phyloP scores from a whole-genome alignment of 2,113 vertebrate genomes.

The Gopherus flavomarginatus region DNA sequence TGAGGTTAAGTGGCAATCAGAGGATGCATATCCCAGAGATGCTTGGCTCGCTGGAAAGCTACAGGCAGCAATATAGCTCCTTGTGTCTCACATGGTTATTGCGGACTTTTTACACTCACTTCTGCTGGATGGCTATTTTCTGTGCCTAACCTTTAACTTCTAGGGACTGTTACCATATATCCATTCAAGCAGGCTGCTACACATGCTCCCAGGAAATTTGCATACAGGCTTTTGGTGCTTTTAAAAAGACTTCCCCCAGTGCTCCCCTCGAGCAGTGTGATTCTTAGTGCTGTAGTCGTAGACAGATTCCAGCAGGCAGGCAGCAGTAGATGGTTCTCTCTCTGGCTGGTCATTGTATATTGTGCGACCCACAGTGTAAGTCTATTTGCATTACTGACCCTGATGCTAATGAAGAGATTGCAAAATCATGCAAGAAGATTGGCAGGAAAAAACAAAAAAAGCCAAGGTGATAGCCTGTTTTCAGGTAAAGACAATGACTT shows the following conservation, averaged over 20 bases:
- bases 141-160: not conserved
- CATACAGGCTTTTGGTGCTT: not conserved
- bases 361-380: not conserved
- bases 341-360: not conserved
- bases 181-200: not conserved
- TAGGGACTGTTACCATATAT: not conserved
- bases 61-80: not conserved
- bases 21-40: not conserved
- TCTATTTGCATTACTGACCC: not conserved
- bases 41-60: not conserved
- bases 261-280: not conserved
- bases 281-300: not conserved
- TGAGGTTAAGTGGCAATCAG: not conserved
- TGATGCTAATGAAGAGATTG: not conserved
- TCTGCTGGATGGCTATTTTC: not conserved
- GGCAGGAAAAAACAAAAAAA: not conserved
- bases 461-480: not conserved
- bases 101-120: not conserved
- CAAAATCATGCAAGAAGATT: not conserved
- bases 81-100: not conserved
- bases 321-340: not conserved
- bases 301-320: not conserved
- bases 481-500: not conserved
- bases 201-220: not conserved
- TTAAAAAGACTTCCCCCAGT: not conserved